Evolutionary conservation across 2,113 vertebrate species (phyloP).

Genomic region (Strix uralensis): DNA sequence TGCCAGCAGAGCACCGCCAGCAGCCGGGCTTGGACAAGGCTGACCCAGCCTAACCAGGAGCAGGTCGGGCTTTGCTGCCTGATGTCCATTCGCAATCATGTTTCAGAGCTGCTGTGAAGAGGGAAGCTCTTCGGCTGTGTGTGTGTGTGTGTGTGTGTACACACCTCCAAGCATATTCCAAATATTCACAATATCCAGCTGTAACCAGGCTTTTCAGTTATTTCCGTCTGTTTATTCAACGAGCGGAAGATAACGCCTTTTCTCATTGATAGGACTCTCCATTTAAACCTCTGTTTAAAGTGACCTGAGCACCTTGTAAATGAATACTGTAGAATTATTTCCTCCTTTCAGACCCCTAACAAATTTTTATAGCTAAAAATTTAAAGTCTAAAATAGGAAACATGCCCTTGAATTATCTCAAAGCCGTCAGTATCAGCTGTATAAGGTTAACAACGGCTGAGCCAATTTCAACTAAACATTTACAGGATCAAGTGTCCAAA

Average conservation of each 20-base stretch:
- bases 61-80: not conserved
- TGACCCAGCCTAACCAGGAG: not conserved
- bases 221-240: not conserved
- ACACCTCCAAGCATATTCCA: not conserved
- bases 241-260: not conserved
- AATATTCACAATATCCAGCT: not conserved
- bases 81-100: fast-evolving
- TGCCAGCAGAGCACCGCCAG: too few relatives aligned
- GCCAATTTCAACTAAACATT: not conserved
- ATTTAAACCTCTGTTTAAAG: not conserved
- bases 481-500: not conserved
- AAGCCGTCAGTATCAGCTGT: not conserved
- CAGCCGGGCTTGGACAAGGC: not conserved
- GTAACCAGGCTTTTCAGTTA: not conserved
- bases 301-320: fast-evolving
- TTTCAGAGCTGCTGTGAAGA: not conserved
- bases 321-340: fast-evolving
- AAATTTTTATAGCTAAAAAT: not conserved
- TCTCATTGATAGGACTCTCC: fast-evolving
- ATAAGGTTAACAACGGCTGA: not conserved
- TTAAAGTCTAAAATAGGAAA: not conserved
- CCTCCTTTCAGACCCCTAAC: not conserved
- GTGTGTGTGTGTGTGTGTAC: not conserved
- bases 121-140: not conserved
- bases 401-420: fast-evolving